phyloP scores from a whole-genome alignment of 1,140 invertebrate species.

The Parasteatoda tepidariorum region DNA sequence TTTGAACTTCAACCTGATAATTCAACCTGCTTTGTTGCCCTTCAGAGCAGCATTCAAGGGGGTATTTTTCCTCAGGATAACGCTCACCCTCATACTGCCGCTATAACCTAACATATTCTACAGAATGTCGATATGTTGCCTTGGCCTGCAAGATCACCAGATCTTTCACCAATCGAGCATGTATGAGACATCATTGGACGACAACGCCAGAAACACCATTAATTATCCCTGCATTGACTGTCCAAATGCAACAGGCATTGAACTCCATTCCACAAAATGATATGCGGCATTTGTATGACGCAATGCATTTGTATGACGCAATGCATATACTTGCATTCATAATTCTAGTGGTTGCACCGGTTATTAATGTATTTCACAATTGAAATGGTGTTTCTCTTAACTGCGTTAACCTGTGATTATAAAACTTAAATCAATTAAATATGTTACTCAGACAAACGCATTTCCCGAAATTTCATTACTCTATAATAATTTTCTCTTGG shows the following conservation, averaged over 20 bases:
- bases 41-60: not conserved
- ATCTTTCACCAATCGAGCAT: no score
- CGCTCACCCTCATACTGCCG: no score
- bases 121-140: no score
- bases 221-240: not conserved
- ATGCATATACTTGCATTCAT: not conserved
- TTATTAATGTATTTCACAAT: not conserved
- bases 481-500: no score
- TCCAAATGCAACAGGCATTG: not conserved
- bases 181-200: not conserved
- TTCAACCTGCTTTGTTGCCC: not conserved
- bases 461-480: no score
- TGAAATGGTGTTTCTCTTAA: not conserved
- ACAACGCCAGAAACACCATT: not conserved
- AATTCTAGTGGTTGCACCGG: not conserved
- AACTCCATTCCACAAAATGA: not conserved
- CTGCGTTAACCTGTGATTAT: no score
- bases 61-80: not conserved
- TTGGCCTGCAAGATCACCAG: no score
- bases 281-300: not conserved
- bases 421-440: no score
- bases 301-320: not conserved
- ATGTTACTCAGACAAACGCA: no score
- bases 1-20: not conserved
- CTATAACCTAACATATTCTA: not conserved